A percentile compares a stretch with the other conserved stretches of the same genome.
phyloP scores from a whole-genome alignment of 2,113 vertebrate genomes.

The Cochlearius cochlearius region DNA sequence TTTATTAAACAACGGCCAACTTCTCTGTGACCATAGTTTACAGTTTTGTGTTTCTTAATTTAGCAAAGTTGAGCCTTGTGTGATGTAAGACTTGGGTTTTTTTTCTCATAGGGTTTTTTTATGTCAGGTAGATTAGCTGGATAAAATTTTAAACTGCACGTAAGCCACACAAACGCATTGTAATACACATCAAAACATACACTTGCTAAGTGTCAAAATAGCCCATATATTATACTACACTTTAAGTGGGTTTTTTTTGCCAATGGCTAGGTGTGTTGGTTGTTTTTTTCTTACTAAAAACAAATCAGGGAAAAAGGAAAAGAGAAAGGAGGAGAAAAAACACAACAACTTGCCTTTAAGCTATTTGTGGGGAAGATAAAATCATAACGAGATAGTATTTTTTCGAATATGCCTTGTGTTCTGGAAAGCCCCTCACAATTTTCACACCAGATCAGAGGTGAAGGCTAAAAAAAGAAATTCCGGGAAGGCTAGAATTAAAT shows the following conservation, averaged over 20 bases:
- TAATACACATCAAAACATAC: not conserved
- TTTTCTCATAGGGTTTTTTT: not conserved
- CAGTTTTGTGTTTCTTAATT: not conserved
- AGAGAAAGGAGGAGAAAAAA: not conserved
- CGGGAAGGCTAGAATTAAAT: not conserved
- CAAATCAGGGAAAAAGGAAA: not conserved
- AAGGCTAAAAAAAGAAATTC: not conserved
- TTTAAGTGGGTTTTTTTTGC: not conserved
- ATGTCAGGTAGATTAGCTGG: not conserved
- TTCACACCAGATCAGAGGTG: not conserved
- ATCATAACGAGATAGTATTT: not conserved
- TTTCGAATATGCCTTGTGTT: not conserved
- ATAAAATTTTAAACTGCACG: not conserved
- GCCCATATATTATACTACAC: not conserved
- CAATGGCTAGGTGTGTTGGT: not conserved
- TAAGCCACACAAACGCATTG: not conserved
- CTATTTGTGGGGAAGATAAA: constrained; percentile 10
- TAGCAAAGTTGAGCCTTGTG: not conserved
- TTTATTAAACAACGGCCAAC: not conserved
- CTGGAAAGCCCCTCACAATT: not conserved
- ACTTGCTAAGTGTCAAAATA: not conserved
- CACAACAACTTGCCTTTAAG: not conserved
- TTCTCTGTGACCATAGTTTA: not conserved
- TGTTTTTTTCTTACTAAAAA: not conserved
- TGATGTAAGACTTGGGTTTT: not conserved